These are phyloP conservation scores for Dinothrombium tinctorium DNA, from an alignment of 1,140 invertebrate genomes.

Conservation along the genomic window DNA sequence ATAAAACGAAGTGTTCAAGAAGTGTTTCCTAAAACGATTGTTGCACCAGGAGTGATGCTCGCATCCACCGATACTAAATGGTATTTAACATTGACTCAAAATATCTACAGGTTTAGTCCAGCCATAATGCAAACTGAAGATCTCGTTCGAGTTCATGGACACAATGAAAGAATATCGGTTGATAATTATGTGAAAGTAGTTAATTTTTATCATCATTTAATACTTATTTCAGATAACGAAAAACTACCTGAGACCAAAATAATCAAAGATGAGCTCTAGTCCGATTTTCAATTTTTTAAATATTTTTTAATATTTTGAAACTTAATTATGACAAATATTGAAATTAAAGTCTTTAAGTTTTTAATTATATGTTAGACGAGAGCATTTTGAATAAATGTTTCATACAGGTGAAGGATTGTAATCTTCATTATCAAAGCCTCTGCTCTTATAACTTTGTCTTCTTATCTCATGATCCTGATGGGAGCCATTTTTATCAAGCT, in stretches of 20 bases:
- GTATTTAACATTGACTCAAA: slow-evolving; percentile 25
- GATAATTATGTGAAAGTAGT: slow-evolving; percentile 26
- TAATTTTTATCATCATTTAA: slow-evolving; percentile 30
- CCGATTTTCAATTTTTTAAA: too few relatives aligned
- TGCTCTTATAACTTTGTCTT: too few relatives aligned
- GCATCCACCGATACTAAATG: slow-evolving; percentile 31
- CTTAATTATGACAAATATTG: too few relatives aligned
- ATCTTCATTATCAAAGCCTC: too few relatives aligned
- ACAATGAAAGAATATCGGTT: slow-evolving; percentile 29
- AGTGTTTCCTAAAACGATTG: slow-evolving; percentile 23
- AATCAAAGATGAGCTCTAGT: slow-evolving; percentile 10
- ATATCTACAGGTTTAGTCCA: slow-evolving; percentile 30
- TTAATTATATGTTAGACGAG: too few relatives aligned
- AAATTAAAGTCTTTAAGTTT: too few relatives aligned
- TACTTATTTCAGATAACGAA: slow-evolving; percentile 24
- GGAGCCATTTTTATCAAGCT: too few relatives aligned
- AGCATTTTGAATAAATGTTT: too few relatives aligned
- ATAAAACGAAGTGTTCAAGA: slow-evolving; percentile 25
- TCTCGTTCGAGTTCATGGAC: slow-evolving; percentile 26
- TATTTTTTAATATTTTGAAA: too few relatives aligned
- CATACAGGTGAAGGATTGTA: too few relatives aligned
- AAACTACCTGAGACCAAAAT: neutral
- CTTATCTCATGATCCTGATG: too few relatives aligned
- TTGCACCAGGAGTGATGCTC: slow-evolving; percentile 27
- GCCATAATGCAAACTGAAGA: slow-evolving; percentile 23